Evolutionary conservation across 1,140 invertebrate species (phyloP).

Genomic region (Trichonephila inaurata): DNA sequence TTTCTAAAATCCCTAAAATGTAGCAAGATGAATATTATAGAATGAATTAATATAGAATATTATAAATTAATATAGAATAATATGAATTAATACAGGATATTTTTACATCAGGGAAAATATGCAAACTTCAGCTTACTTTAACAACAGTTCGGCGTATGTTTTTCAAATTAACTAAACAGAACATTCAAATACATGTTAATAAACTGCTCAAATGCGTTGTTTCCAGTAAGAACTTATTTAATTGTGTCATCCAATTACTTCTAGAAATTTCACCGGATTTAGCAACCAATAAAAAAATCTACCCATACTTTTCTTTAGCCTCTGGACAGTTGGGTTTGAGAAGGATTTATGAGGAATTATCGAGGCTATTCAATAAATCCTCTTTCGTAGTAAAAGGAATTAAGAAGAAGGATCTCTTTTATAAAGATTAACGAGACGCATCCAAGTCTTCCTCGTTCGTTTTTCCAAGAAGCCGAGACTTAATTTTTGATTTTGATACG

Average conservation of each 20-base stretch:
- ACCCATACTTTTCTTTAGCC: not conserved
- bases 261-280: not conserved
- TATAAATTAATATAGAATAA: no score
- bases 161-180: no score
- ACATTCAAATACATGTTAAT: no score
- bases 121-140: no score
- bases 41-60: no score
- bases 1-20: no score
- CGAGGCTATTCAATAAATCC: constrained; percentile 32
- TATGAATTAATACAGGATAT: no score
- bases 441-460: not conserved
- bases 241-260: not conserved
- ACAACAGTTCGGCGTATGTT: no score
- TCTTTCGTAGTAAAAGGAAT: not conserved
- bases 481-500: constrained; percentile 1
- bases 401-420: constrained; percentile 16
- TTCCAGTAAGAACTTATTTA: not conserved
- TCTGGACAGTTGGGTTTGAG: not conserved
- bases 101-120: no score
- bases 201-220: no score
- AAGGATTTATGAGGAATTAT: constrained; percentile 55
- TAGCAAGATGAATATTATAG: no score
- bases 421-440: constrained; percentile 33
- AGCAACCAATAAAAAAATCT: not conserved
- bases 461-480: not conserved